Evolutionary conservation across 2,113 vertebrate genomes (phyloP), one percentile per base, ranked within the genome.

Genomic region (Tachuris rubrigastra): DNA sequence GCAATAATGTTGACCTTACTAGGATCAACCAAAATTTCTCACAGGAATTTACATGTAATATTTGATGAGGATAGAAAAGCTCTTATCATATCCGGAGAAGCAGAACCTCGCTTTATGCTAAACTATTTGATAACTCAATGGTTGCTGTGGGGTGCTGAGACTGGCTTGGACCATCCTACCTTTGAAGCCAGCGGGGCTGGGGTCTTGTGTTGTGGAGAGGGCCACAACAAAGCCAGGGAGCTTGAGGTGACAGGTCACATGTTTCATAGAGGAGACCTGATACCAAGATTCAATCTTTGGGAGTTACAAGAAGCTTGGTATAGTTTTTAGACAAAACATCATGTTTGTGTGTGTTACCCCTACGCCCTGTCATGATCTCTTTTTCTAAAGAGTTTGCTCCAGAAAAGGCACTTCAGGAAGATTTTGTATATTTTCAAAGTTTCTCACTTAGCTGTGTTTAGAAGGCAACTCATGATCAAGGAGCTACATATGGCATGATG

Each of bases 231-330:
- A 87, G 18, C 33, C 41, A 24, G 76, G 35, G 24, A 83, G 7
- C n/a, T 44, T 0, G 0, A 44, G n/a, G 14, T 42, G 55, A 17
- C 5, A 18, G 49, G 44, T 28, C 15, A 12, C 1, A 0, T 59
- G 4, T 47, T 78, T 77, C 23, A 0, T 47, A 62, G 30, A 10
- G 42, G 44, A 4, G 5, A 50, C 31, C 28, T 46, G 41, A 53
- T 55, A 37, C 13, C 17, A 31, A 56, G 37, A 37, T 50, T 83
- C 25, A 24, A 0, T 50, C 39, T 53, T n/a, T 44, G 31, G 47
- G 35, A 62, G 33, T 85, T 47, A 22, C 24, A 37, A 1, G 2
- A 11, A 89, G 11, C 14, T 39, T n/a, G 59, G 16, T 15, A 2
- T 58, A 33, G 28, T 63, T 94, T 87, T 80, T 66, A 52, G 24